These are phyloP conservation scores for Hassar affinis DNA, from an alignment of 2,113 vertebrate genomes.

Conservation along the genomic window DNA sequence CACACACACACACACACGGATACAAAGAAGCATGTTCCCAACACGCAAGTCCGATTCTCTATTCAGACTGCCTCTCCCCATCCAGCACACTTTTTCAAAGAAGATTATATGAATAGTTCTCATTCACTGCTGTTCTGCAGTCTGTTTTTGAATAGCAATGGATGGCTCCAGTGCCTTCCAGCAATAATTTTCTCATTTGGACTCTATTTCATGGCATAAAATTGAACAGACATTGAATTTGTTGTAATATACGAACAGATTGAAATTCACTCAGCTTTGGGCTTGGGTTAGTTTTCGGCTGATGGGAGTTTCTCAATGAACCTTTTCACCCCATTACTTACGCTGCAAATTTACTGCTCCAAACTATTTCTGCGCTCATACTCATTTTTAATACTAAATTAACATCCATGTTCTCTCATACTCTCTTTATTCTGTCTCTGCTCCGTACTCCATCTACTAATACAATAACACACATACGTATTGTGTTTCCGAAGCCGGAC, in stretches of 20 bases:
- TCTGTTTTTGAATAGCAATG: background rate
- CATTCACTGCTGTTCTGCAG: conserved; percentile 1
- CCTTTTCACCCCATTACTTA: conserved; percentile 24
- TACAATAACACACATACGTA: background rate
- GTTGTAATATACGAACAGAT: conserved; percentile 20
- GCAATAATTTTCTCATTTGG: conserved; percentile 31
- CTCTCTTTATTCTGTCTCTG: background rate
- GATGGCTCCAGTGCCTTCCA: conserved; percentile 2
- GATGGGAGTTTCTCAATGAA: conserved; percentile 30
- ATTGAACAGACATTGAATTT: conserved; percentile 38
- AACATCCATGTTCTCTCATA: background rate
- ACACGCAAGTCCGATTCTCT: background rate
- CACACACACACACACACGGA: background rate
- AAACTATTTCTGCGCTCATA: background rate
- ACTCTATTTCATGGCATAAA: conserved; percentile 31
- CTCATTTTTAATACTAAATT: conserved; percentile 1
- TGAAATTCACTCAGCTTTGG: conserved; percentile 9
- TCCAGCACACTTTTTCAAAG: background rate
- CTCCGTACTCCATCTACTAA: background rate
- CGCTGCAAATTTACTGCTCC: background rate
- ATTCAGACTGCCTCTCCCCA: background rate
- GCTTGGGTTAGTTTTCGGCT: conserved; percentile 10
- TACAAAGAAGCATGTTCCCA: background rate
- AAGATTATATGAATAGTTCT: background rate
- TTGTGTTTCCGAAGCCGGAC: background rate